Percentiles rank a stretch among this genome's conserved stretches.
These are phyloP conservation scores for Mixornis gularis DNA, from an alignment of 2,113 vertebrate species.

Conservation along the genomic window DNA sequence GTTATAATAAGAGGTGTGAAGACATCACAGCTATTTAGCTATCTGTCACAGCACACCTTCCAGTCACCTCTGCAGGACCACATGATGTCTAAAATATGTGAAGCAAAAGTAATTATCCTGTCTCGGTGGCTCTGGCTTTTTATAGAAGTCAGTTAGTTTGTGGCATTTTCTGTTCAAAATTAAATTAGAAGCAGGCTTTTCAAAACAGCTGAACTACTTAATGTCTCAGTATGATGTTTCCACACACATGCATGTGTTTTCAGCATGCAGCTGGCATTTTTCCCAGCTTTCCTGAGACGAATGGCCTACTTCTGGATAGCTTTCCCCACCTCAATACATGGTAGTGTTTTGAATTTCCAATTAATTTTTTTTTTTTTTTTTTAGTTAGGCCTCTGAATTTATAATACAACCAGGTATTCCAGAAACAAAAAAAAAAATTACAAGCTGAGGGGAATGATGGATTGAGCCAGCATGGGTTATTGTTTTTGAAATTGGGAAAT, in stretches of 20 bases:
- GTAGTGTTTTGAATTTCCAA: background rate
- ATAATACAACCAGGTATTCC: background rate
- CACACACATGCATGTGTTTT: background rate
- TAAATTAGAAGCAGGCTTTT: constrained; percentile 18
- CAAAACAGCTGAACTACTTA: constrained; percentile 4
- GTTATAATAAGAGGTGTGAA: background rate
- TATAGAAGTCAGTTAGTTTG: background rate
- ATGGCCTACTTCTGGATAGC: background rate
- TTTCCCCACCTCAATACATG: background rate
- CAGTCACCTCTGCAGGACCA: background rate
- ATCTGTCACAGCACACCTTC: background rate
- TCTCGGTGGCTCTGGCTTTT: background rate
- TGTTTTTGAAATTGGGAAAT: background rate
- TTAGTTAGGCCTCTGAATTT: background rate
- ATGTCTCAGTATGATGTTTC: background rate
- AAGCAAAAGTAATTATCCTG: constrained; percentile 12
- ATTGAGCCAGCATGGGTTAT: background rate
- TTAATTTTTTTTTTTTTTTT: background rate
- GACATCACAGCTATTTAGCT: background rate
- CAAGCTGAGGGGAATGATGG: background rate
- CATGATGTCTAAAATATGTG: background rate
- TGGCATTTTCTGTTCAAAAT: constrained; percentile 19
- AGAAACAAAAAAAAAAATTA: background rate
- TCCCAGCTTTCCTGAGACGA: background rate
- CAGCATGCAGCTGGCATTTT: background rate